Evolutionary conservation across 2,113 vertebrate genomes (phyloP).

Genomic region (Oncorhynchus nerka): DNA sequence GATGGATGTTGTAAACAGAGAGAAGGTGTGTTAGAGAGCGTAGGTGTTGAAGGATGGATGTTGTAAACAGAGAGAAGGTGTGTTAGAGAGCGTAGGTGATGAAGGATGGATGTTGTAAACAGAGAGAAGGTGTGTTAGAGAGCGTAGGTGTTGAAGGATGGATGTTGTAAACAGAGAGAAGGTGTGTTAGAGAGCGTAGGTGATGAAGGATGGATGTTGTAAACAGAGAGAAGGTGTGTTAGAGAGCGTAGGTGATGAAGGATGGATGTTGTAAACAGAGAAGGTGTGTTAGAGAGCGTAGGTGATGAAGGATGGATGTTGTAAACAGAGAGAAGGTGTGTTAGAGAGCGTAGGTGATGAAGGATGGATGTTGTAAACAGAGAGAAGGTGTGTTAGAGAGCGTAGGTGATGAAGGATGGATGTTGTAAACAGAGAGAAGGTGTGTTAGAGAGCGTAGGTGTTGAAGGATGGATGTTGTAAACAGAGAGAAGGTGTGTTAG

Average conservation of each 20-base stretch:
- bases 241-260: not conserved
- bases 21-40: not conserved
- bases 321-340: not conserved
- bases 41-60: not conserved
- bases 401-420: not conserved
- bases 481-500: not conserved
- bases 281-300: not conserved
- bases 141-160: not conserved
- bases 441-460: not conserved
- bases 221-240: not conserved
- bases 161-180: not conserved
- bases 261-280: not conserved
- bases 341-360: not conserved
- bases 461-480: not conserved
- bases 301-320: not conserved
- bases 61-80: not conserved
- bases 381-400: not conserved
- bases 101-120: not conserved
- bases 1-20: not conserved
- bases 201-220: not conserved
- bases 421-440: not conserved
- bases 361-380: not conserved
- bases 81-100: not conserved
- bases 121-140: not conserved
- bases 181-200: not conserved